Conservation (phyloP, 1,140 invertebrate species). For the Cryptotermes secundus region DNA sequence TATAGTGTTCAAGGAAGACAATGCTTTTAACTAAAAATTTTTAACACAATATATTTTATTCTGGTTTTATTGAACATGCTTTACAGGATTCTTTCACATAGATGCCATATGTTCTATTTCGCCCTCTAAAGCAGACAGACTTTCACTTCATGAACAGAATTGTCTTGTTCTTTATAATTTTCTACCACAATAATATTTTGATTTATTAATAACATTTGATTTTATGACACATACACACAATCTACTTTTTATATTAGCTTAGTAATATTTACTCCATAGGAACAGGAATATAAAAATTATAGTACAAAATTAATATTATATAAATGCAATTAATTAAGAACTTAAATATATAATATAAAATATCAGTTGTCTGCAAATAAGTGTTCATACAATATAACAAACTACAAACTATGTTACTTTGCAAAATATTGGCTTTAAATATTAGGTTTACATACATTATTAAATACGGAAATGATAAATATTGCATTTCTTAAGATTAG, state of each 20-base stretch:
- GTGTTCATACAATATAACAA: not conserved
- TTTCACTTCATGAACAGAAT: not conserved
- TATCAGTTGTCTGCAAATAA: not conserved
- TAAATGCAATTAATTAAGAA: not conserved
- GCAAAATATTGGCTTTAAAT: not conserved
- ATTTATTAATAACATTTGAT: not conserved
- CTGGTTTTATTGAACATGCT: not conserved
- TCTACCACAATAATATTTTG: not conserved
- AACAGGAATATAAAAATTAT: slow-evolving; percentile 1
- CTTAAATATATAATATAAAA: not conserved
- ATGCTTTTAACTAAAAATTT: not conserved
- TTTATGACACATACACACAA: not conserved
- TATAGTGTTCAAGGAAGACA: too few species aligned
- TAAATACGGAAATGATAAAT: not conserved
- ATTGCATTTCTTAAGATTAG: not conserved
- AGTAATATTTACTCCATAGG: not conserved
- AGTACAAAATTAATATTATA: not conserved
- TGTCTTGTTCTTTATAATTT: not conserved
- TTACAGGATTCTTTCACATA: not conserved
- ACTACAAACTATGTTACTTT: not conserved
- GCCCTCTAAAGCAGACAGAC: not conserved
- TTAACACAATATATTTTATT: not conserved
- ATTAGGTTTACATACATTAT: not conserved
- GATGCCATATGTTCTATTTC: not conserved
- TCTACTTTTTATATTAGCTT: not conserved